Base-by-base conservation (phyloP, 2,113 vertebrate genomes). In the Rhineura floridana region DNA sequence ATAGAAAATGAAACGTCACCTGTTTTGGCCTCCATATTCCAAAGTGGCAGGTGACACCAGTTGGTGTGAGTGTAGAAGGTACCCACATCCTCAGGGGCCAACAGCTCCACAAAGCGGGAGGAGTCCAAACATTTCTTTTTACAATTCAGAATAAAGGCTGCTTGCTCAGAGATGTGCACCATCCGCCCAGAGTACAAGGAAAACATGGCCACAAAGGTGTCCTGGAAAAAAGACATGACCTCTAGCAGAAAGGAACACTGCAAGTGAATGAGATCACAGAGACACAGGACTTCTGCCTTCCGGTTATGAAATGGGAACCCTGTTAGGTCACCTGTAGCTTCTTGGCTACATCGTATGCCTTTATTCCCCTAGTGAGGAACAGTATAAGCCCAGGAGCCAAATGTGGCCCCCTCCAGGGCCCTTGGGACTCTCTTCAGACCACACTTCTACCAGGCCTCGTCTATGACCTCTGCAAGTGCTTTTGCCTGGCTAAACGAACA, bases 81-180 rank as follows among this genome's bases (percentile, higher is more conserved):
- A 2, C 97, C 97, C 79, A 98, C 96, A 7, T 99, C 98, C 90
- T 97, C 97, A 92, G 98, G 98, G 84, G 97, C 97, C 9, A 99
- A 97, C 88, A 98, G 94, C 92, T 98, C 98, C 8, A 98, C 97
- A 50, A 99, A 98, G 72, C 96, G 97, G 8, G 94, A 97, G 0
- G 98, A 97, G 81, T 96, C 96, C 93, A 98, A 92, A 89, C 96
- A 95, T 89, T 96, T 98, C 92, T 97, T 97, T 95, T 97, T 97
- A 92, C 96, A 98, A 90, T 97, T 97, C 50, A 98, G 96, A 87
- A 98, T 97, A 48, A 93, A 97, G 90, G 97, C 88, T 73, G 98
- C 97, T 93, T 98, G 98, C 93, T 98, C 98, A 3, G 98, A 99
- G 3, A 97, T 86, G 5, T 98, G 97, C 76, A 98, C 92, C 77